Evolutionary conservation across 2,113 vertebrate species (phyloP), one percentile per base, ranked within the genome.

Genomic region (Hyla sarda): DNA sequence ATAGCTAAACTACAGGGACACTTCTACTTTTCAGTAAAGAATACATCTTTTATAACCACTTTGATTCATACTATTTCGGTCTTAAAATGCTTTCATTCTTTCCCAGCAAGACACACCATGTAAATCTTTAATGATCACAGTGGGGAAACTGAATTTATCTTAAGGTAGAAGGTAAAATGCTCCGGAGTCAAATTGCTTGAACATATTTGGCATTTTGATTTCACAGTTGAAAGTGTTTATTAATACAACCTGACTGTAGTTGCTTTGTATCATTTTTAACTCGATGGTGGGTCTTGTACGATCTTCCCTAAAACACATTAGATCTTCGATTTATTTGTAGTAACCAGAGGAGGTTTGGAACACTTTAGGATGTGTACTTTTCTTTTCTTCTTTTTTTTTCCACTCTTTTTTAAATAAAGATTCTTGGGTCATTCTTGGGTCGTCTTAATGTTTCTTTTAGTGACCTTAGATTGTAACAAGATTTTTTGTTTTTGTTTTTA

Each of bases 21-120:
- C 41, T 72, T 81, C 65, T 73, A 82, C 77, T 87, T 72, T 81
- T 86, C 85, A 82, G 77, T 60, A 81, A 80, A 87, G 52, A 81
- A 86, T 87, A 87, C 62, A 87, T 87, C 85, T 87, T 86, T 87
- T 87, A 82, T 87, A 87, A 87, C 77, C 77, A 74, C 85, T 87
- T 86, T 87, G 85, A 82, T 87, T 87, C 85, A 87, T 82, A 82
- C 77, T 82, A 86, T 87, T 82, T 80, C 67, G 56, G 77, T 87
- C 77, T 87, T 87, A 87, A 87, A 82, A 81, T 74, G 78, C 85
- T 86, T 86, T 67, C 85, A 87, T 87, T 87, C 85, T 87, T 58
- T 80, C 76, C 32, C 85, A 82, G 85, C 77, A 82, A 82, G 77
- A 87, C 67, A 87, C 37, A 62, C 67, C 67, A 87, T 87, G 85